phyloP scores from a whole-genome alignment of 2,888 invertebrate genomes.

The Acholoe squamosa region DNA sequence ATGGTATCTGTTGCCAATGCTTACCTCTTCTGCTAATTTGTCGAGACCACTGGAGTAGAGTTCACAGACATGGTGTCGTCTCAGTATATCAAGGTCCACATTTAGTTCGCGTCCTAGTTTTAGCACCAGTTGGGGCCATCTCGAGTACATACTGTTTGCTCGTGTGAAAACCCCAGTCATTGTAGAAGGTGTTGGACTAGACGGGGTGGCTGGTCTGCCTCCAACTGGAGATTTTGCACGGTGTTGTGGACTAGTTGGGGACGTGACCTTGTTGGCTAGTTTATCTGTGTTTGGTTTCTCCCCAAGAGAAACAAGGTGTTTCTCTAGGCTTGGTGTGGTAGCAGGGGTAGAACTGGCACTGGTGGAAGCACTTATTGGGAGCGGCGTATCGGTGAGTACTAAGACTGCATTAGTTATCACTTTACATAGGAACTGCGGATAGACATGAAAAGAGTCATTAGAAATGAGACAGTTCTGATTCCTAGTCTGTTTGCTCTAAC shows the following conservation, averaged over 20 bases:
- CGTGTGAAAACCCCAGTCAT: not conserved
- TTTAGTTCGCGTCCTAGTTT: conserved; percentile 90
- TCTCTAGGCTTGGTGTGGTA: conserved; percentile 48
- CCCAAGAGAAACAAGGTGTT: not conserved
- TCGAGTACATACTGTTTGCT: conserved; percentile 58
- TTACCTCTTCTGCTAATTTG: conserved; percentile 86
- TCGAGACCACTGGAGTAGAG: conserved; percentile 87
- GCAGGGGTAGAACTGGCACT: conserved; percentile 43
- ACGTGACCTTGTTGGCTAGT: not conserved
- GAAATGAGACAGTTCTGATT: not conserved
- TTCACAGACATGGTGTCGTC: conserved; percentile 90
- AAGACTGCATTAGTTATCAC: conserved; percentile 90
- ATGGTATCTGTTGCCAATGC: not conserved
- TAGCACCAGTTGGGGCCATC: conserved; percentile 90
- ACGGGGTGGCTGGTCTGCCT: not conserved
- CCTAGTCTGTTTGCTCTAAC: too few relatives aligned
- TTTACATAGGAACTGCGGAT: conserved; percentile 87
- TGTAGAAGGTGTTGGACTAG: not conserved
- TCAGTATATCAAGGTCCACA: conserved; percentile 89
- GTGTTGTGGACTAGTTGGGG: not conserved
- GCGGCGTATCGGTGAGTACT: conserved; percentile 84
- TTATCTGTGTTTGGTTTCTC: not conserved
- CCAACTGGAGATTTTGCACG: not conserved
- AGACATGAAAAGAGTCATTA: not conserved
- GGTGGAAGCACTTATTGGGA: conserved; percentile 28